Evolutionary conservation across 1,140 invertebrate species (phyloP), one percentile per base, ranked within the genome.

Genomic region (Parapsyche elsis): DNA sequence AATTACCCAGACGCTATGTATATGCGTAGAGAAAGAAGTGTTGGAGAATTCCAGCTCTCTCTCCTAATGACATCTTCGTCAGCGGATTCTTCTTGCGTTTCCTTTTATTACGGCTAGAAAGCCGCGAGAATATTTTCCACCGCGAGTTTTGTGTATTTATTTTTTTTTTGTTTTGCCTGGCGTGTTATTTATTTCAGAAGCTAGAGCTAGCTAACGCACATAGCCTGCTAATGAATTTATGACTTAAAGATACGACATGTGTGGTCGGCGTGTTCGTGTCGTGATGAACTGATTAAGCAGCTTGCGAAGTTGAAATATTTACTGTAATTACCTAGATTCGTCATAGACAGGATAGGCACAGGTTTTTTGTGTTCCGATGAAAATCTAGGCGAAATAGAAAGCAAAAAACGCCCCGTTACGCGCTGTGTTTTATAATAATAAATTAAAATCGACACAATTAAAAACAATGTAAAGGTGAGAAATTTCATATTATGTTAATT

Each of bases 201-300:
- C 73, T 24, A 53, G 59, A 75, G 73, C 73, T 61, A 61, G 57
- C 16, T 9, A 21, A 74, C 24, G n/a, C 30, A 74, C 64, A 23
- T 7, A 61, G 67, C 30, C 53, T 45, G 77, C 80, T 83, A 83
- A 83, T 83, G 79, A 83, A 83, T 83, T 83, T 83, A 83, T 83
- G 76, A 76, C 76, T 79, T 19, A 59, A 44, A 78, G 75, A 80
- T 76, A 49, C 79, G 57, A 23, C 64, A 57, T 79, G 71, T 70
- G 78, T 73, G 78, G 76, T 71, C 76, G 9, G 46, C 78, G 24
- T 30, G 76, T 67, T 77, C 76, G 44, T 16, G 46, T 75, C 45
- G 45, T 75, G 73, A 75, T 75, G 73, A 57, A 46, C 73, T 57
- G 73, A 75, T 75, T 46, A 57, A 49, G 46, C 46, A 38, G 64